These are phyloP conservation scores for Sebastes glaucus DNA, from an alignment of 2,797 vertebrate species.

Conservation along the genomic window DNA sequence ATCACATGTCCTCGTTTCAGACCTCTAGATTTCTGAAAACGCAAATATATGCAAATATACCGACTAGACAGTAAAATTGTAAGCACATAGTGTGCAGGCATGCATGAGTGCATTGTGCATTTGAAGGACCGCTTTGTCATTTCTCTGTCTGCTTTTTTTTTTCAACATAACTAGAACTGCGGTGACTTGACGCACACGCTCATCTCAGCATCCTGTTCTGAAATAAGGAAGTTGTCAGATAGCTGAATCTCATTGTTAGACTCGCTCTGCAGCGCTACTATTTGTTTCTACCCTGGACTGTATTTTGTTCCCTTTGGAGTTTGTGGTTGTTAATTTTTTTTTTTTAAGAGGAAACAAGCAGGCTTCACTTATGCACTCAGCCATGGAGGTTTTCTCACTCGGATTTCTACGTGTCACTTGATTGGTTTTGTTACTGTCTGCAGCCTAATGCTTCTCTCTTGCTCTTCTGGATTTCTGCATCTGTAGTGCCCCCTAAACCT, in stretches of 20 bases:
- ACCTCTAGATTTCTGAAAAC: constrained; percentile 14
- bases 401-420: constrained; percentile 52
- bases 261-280: constrained; percentile 17
- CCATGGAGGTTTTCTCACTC: constrained; percentile 74
- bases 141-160: constrained; percentile 38
- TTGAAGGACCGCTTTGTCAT: constrained; percentile 7
- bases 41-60: neutral
- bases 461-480: constrained; percentile 37
- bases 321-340: neutral
- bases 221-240: constrained; percentile 85
- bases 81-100: neutral
- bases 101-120: neutral
- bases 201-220: constrained; percentile 88
- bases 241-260: constrained; percentile 28
- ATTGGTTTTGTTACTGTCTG: constrained; percentile 16
- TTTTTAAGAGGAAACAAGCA: neutral
- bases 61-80: neutral
- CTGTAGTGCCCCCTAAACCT: constrained; percentile 90
- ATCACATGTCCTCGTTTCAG: constrained; percentile 60
- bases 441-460: constrained; percentile 35
- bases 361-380: neutral
- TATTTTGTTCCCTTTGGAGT: neutral
- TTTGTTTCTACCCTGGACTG: neutral
- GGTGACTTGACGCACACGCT: constrained; percentile 31
- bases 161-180: constrained; percentile 49